Percentiles rank a stretch among this genome's conserved stretches.
Evolutionary conservation across 1,140 invertebrate species (phyloP).

Genomic region (Danaus plexippus): DNA sequence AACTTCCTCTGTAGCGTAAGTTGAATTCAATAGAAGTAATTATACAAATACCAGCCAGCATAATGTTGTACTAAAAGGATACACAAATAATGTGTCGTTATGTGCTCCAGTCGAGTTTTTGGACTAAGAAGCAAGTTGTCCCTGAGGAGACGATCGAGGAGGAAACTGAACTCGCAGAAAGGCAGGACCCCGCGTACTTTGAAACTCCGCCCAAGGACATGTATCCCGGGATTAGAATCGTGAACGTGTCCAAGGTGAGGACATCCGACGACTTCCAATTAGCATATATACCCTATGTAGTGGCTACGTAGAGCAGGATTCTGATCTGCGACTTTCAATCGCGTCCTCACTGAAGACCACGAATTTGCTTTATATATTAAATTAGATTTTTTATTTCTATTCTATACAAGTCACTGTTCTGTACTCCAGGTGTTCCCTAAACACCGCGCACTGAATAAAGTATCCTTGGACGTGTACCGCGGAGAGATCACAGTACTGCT

Average conservation of each 20-base stretch:
- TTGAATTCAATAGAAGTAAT: background rate
- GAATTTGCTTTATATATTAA: no score
- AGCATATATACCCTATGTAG: no score
- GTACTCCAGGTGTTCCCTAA: slow-evolving; percentile 44
- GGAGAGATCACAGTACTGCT: slow-evolving; percentile 80
- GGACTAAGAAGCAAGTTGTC: no score
- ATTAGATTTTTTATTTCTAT: background rate
- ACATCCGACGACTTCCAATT: no score
- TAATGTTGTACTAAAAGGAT: no score
- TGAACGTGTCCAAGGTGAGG: slow-evolving; percentile 43
- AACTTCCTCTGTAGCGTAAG: slow-evolving; percentile 37
- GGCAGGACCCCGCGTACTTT: slow-evolving; percentile 38
- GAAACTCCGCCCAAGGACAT: slow-evolving; percentile 28
- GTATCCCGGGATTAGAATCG: slow-evolving; percentile 39
- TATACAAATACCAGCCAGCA: no score
- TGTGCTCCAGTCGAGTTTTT: no score
- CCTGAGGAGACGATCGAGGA: slow-evolving; percentile 18
- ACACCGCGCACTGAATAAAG: slow-evolving; percentile 76
- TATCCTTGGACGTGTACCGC: slow-evolving; percentile 79
- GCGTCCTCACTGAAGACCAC: no score
- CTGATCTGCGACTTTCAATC: no score
- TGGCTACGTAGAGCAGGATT: no score
- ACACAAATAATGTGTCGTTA: no score
- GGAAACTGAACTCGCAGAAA: slow-evolving; percentile 16
- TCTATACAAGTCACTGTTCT: no score